Conservation (phyloP, 2,113 vertebrate genomes). For the Meriones unguiculatus region DNA sequence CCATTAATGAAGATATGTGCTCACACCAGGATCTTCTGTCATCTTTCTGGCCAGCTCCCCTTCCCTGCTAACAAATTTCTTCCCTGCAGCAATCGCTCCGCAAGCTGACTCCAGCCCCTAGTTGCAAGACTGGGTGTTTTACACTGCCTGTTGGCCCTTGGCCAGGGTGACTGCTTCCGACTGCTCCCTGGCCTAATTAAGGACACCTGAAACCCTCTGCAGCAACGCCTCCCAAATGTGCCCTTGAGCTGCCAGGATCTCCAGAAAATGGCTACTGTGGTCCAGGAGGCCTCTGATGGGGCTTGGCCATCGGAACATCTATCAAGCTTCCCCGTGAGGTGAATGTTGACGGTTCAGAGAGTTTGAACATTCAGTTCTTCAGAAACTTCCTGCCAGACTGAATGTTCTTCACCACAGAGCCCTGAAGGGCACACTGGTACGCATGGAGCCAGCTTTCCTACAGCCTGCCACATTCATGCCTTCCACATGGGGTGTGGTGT, state of each 20-base stretch:
- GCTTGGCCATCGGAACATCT: background rate
- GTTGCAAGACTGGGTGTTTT: background rate
- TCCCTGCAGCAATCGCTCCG: background rate
- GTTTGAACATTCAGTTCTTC: background rate
- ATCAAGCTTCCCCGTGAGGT: background rate
- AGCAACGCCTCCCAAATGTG: background rate
- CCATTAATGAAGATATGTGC: background rate
- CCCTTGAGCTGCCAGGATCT: background rate
- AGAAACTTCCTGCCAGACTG: background rate
- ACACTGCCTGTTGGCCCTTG: background rate
- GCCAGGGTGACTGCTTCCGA: background rate
- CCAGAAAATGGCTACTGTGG: background rate
- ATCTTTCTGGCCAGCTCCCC: background rate
- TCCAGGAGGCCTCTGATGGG: background rate
- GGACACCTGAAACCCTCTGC: background rate
- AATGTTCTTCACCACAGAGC: background rate
- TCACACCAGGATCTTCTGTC: background rate
- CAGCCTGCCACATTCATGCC: background rate
- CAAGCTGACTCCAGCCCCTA: background rate
- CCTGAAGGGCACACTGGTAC: background rate
- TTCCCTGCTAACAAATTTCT: background rate
- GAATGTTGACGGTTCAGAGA: background rate
- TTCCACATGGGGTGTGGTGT: background rate
- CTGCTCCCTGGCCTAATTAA: conserved; percentile 34
- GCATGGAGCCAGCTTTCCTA: background rate